phyloP scores from a whole-genome alignment of 2,888 invertebrate genomes.

The Aricia artaxerxes region DNA sequence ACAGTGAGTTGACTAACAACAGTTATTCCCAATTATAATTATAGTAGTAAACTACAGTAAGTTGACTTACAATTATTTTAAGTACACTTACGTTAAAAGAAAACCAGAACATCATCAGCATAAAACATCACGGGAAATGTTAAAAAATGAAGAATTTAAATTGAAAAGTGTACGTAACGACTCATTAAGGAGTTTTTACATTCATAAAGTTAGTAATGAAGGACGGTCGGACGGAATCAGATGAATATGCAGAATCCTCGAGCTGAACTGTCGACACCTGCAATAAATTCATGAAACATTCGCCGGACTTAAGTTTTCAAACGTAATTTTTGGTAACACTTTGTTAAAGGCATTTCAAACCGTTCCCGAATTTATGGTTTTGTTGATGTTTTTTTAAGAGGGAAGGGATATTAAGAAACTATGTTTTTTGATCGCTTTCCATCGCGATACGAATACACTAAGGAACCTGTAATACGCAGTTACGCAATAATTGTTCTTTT shows the following conservation, averaged over 20 bases:
- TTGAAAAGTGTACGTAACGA: slow-evolving; percentile 18
- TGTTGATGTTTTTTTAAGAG: too few species aligned
- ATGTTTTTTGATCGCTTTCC: too few species aligned
- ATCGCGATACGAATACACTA: too few species aligned
- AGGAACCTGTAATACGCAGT: too few species aligned
- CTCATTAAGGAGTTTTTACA: slow-evolving; percentile 31
- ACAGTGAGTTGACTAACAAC: too few species aligned
- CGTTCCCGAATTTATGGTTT: too few species aligned
- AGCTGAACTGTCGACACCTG: slow-evolving; percentile 44
- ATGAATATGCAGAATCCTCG: slow-evolving; percentile 47
- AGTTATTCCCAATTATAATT: too few species aligned
- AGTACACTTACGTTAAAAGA: neutral
- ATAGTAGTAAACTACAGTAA: neutral
- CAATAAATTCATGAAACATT: slow-evolving; percentile 48
- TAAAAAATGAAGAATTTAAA: slow-evolving; percentile 19
- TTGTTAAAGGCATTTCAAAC: neutral
- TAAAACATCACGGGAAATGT: neutral
- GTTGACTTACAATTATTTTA: neutral
- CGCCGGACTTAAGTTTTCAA: slow-evolving; percentile 36
- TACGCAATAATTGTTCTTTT: too few species aligned
- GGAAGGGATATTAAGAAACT: too few species aligned
- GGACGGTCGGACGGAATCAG: slow-evolving; percentile 13
- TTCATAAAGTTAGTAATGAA: slow-evolving; percentile 33
- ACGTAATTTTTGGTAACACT: slow-evolving; percentile 31
- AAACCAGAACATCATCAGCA: neutral